A percentile compares a stretch with the other conserved stretches of the same genome.
Conservation (phyloP, 2,113 vertebrate genomes). For the Gallinago jamesoni region DNA sequence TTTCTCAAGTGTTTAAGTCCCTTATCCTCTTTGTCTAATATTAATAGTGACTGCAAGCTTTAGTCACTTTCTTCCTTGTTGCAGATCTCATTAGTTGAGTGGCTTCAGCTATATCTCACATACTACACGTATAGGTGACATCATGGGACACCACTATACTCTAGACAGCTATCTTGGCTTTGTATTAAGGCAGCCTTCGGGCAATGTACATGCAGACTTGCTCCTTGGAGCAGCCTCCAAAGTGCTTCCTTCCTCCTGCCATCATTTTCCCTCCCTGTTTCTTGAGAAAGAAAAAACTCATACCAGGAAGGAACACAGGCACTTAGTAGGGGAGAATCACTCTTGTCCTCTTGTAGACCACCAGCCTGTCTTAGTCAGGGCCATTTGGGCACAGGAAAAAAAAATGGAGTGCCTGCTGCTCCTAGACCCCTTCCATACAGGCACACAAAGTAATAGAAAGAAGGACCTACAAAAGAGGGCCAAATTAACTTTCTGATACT, state of each 20-base stretch:
- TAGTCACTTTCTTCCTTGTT: not conserved
- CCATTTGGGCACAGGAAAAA: not conserved
- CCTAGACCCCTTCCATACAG: fast-evolving
- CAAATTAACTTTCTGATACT: slow-evolving; percentile 41
- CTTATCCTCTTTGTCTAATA: not conserved
- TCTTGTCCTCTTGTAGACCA: not conserved
- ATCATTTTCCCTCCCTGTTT: not conserved
- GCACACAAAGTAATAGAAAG: not conserved
- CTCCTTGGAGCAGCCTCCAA: not conserved
- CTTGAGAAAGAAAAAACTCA: not conserved
- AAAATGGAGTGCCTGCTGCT: not conserved
- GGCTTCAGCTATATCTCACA: not conserved
- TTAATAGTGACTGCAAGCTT: not conserved
- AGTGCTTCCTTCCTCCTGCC: not conserved
- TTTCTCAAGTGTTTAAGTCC: not conserved
- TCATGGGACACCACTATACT: not conserved
- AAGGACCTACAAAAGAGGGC: not conserved
- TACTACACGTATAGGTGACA: not conserved
- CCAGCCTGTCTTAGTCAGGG: not conserved
- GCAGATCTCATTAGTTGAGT: not conserved
- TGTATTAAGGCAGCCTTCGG: not conserved
- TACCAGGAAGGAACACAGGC: not conserved
- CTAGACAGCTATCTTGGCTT: not conserved
- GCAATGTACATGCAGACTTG: not conserved
- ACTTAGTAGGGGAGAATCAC: not conserved